These are phyloP conservation scores for Drosophila setosimentum DNA, from an alignment of 2,888 invertebrate genomes.

Conservation along the genomic window DNA sequence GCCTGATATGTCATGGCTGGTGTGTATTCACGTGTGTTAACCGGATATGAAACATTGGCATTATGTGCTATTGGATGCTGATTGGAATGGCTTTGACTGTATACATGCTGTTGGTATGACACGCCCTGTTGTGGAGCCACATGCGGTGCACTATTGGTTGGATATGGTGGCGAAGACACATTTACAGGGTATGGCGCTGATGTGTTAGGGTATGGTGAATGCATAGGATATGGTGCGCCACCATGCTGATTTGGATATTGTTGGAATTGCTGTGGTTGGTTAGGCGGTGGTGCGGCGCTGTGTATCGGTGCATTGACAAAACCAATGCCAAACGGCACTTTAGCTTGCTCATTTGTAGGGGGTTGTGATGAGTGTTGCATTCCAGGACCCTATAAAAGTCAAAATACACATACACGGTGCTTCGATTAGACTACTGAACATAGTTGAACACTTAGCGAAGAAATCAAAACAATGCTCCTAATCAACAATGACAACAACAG, in stretches of 20 bases:
- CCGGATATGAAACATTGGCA: constrained; percentile 57
- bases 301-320: constrained; percentile 77
- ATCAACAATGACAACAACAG: background rate
- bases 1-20: constrained; percentile 68
- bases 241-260: constrained; percentile 53
- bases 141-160: constrained; percentile 11
- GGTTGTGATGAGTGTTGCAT: constrained; percentile 80
- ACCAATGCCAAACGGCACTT: constrained; percentile 84
- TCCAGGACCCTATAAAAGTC: constrained; percentile 85
- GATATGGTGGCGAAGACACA: constrained; percentile 32
- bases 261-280: constrained; percentile 53
- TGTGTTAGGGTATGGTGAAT: constrained; percentile 51
- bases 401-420: constrained; percentile 38
- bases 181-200: constrained; percentile 58
- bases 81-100: constrained; percentile 35
- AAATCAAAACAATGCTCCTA: constrained; percentile 1
- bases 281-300: constrained; percentile 60
- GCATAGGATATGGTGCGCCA: constrained; percentile 59
- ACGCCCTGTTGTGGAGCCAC: constrained; percentile 20
- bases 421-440: constrained; percentile 28
- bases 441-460: background rate
- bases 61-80: constrained; percentile 27
- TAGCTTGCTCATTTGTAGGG: constrained; percentile 62
- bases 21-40: constrained; percentile 66
- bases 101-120: constrained; percentile 40